Conservation (phyloP, 2,888 invertebrate genomes). For the Cordilura impudica region DNA sequence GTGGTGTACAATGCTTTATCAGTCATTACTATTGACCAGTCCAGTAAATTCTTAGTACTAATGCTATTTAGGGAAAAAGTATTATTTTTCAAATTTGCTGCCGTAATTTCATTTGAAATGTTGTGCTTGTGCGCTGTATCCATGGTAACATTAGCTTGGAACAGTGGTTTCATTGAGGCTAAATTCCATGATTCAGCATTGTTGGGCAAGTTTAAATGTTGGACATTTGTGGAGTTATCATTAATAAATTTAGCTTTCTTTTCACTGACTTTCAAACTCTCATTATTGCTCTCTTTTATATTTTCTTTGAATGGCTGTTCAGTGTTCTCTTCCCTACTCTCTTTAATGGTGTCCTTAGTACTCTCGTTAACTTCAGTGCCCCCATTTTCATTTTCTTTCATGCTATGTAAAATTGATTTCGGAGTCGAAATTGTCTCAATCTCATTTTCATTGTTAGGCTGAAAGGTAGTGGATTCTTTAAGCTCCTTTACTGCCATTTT, state of each 20-base stretch:
- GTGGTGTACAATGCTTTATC: constrained; percentile 55
- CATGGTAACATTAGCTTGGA: constrained; percentile 43
- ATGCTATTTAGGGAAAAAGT: constrained; percentile 29
- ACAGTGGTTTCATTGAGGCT: constrained; percentile 72
- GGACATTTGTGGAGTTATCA: constrained; percentile 73
- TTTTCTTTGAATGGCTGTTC: not conserved
- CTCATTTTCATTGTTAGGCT: not conserved
- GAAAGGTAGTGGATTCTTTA: not conserved
- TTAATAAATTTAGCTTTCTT: constrained; percentile 74
- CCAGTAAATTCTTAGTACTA: constrained; percentile 72
- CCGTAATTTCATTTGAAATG: constrained; percentile 5
- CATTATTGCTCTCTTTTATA: not conserved
- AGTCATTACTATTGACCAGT: constrained; percentile 74
- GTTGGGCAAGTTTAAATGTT: constrained; percentile 72
- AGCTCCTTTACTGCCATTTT: no score
- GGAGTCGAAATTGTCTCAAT: not conserved
- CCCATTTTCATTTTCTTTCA: no score
- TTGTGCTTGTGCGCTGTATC: constrained; percentile 40
- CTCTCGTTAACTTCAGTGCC: no score
- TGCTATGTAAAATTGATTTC: not conserved
- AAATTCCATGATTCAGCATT: constrained; percentile 74
- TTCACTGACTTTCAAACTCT: constrained; percentile 54
- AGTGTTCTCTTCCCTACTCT: not conserved
- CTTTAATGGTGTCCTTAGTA: not conserved
- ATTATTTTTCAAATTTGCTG: constrained; percentile 1